Evolutionary conservation across 1,140 invertebrate genomes (phyloP).

Genomic region (Papilio xuthus): DNA sequence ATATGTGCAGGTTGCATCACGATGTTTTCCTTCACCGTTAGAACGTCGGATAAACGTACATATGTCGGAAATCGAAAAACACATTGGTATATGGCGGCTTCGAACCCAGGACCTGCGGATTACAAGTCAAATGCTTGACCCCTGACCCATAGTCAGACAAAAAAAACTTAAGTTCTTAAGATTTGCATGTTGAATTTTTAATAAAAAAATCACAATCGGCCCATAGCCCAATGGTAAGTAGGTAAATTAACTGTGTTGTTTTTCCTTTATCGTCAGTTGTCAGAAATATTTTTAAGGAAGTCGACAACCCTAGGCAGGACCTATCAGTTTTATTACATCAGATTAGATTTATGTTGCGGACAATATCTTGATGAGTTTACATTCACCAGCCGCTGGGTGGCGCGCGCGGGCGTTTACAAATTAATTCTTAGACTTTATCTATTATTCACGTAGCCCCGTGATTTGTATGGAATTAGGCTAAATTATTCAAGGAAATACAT

Average conservation of each 20-base stretch:
- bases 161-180: not conserved
- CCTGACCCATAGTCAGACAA: too few species aligned
- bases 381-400: not conserved
- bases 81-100: too few species aligned
- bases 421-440: not conserved
- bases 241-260: not conserved
- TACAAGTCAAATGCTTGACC: too few species aligned
- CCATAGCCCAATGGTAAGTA: too few species aligned
- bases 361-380: conserved; percentile 25
- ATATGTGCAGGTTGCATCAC: too few species aligned
- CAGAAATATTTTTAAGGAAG: not conserved
- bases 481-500: not conserved
- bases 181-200: too few species aligned
- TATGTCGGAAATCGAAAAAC: too few species aligned
- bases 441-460: not conserved
- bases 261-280: not conserved
- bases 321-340: conserved; percentile 27
- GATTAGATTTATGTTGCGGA: conserved; percentile 32
- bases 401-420: conserved; percentile 21
- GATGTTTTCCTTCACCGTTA: too few species aligned
- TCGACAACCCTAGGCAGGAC: not conserved
- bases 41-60: too few species aligned
- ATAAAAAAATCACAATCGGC: too few species aligned
- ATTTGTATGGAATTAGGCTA: conserved; percentile 9
- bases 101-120: too few species aligned